Conservation (phyloP, 1,140 invertebrate genomes). For the Ceratina calcarata region DNA sequence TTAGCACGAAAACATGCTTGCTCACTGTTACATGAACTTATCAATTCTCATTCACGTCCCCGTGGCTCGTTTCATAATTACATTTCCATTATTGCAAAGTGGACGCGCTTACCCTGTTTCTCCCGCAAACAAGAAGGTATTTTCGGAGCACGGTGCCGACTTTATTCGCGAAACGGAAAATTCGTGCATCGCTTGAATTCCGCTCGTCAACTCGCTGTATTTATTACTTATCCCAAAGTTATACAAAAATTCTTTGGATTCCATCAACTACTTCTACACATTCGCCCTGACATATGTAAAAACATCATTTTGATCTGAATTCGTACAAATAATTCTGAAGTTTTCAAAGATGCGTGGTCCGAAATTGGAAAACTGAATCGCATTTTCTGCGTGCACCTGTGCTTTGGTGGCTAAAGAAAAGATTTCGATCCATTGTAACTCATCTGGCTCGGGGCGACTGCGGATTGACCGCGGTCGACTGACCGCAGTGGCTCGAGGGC, state of each 20-base stretch:
- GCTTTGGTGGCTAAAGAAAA: constrained; percentile 40
- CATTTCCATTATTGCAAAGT: background rate
- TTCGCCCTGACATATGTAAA: background rate
- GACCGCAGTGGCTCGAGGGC: constrained; percentile 32
- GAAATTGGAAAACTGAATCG: background rate
- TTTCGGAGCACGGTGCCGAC: too few relatives aligned
- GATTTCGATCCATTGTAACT: constrained; percentile 57
- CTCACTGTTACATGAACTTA: background rate
- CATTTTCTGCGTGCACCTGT: constrained; percentile 49
- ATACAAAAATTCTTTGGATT: background rate
- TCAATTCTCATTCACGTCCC: background rate
- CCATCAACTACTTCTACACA: background rate
- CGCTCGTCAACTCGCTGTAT: background rate
- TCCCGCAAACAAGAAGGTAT: background rate
- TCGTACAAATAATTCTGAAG: background rate
- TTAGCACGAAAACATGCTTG: background rate
- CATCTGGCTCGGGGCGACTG: constrained; percentile 52
- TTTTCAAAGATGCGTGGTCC: background rate
- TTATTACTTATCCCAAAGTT: background rate
- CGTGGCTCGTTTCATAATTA: background rate
- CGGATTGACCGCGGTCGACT: constrained; percentile 45
- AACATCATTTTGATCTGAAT: background rate
- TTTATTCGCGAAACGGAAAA: background rate
- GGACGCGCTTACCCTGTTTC: background rate
- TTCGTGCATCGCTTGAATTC: background rate